Base-by-base conservation (phyloP, 2,888 invertebrate species). In the Scaptomyza tumidula region DNA sequence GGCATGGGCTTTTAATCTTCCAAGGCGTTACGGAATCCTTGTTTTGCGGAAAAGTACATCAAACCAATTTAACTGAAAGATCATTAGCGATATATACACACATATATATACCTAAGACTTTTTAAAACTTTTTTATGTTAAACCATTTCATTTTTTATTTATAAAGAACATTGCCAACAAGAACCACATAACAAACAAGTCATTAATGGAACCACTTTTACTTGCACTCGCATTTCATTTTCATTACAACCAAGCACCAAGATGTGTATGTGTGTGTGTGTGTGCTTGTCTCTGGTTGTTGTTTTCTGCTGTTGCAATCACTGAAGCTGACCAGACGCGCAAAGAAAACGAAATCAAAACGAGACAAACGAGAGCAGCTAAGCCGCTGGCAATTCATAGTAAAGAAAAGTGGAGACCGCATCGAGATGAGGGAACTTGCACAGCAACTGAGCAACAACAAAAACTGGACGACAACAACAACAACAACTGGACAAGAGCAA, bases 301-400 rank as follows among this genome's bases (percentile, higher is more conserved):
- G 64, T 50, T 53, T 49, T 41, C 43, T 55, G 58, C 73, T 78
- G 84, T 86, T 84, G 81, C 85, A 85, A 78, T 87, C 76, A 54
- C 58, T 69, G 79, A 57, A 49, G 66, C 80, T 86, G 80, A 80
- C 80, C 80, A 86, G 71, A 54, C 69, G 53, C 88, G 50, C 80
- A 88, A 86, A 88, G 88, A 86, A 82, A 88, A 70, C 55, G 68
- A 82, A 86, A 76, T 65, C 84, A 80, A 80, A 86, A 84, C 86
- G 45, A 71, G 84, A 86, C 86, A 76, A 86, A 65, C 71, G 67
- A 79, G 80, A 82, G 83, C 75, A 78, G 44, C 49, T 3, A 1
- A 16, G 69, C 48, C 48, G 57, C 19, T 14, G 46, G 48, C 45
- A 29, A 14, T 55, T 58, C 55, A 52, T 49, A 45, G 78, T 61